Evolutionary conservation across 2,113 vertebrate species (phyloP), one percentile per base, ranked within the genome.

Genomic region (Alectura lathami): DNA sequence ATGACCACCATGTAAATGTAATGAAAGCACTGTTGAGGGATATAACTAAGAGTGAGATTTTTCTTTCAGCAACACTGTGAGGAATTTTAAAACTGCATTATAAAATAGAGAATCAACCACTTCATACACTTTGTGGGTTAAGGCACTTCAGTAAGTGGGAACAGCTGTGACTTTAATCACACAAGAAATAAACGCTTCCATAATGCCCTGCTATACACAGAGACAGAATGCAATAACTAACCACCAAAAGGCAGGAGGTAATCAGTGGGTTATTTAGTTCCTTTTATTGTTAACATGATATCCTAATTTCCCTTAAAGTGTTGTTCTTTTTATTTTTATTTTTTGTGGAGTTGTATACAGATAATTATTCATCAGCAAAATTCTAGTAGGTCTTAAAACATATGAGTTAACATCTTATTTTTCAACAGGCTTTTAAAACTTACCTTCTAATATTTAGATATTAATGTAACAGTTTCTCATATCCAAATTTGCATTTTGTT

Each of bases 111-210:
- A 90, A 59, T 79, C 60, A 80, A 68, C 27, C 34, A 45, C 86
- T 95, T 95, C 63, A 86, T 59, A 76, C 12, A 73, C 51, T 89
- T 89, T 69, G 59, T 24, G 68, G 38, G 92, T 92, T 91, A 95
- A 95, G 86, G 86, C 78, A 91, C 93, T 94, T 57, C 81, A 94
- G 21, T 96, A 96, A 96, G 87, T n/a, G 17, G 36, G 63, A 97
- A 96, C 96, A 97, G 92, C 94, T 97, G 96, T 94, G 93, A 91
- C 89, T 97, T 96, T 97, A 95, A 96, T 96, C 95, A 95, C 88
- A 75, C 82, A 90, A 96, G 96, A 95, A 97, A 97, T 96, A 94
- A 97, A 96, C 81, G 26, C 89, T 96, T 93, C 84, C 76, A 97
- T 96, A 96, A 96, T 92, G 70, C 60, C 51, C 79, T 91, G 80